A percentile compares a stretch with the other conserved stretches of the same genome.
Evolutionary conservation across 1,140 invertebrate genomes (phyloP).

Genomic region (Drosophila pseudoananassae): DNA sequence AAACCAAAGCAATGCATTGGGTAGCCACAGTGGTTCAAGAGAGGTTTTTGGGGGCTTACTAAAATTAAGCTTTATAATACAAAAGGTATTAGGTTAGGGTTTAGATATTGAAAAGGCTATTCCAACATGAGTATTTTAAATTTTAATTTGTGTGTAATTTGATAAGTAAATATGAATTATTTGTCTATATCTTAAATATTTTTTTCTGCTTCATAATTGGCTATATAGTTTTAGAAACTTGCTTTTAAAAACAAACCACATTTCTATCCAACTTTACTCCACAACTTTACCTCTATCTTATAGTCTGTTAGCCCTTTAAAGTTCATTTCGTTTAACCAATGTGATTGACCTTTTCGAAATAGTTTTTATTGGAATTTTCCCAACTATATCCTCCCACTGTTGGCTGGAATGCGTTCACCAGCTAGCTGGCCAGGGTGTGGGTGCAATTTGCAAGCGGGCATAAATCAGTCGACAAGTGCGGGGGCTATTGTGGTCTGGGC

Average conservation of each 20-base stretch:
- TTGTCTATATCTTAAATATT: too few species aligned
- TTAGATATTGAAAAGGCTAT: too few species aligned
- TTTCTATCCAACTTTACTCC: too few species aligned
- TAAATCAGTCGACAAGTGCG: conserved; percentile 77
- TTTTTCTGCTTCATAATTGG: too few species aligned
- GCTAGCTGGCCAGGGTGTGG: conserved; percentile 62
- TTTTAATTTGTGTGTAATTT: too few species aligned
- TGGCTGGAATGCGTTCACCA: conserved; percentile 69
- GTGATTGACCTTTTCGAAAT: conserved; percentile 1
- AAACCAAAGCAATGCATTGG: conserved; percentile 68
- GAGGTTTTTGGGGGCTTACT: background rate
- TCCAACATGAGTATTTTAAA: too few species aligned
- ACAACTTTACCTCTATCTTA: too few species aligned
- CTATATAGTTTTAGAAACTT: too few species aligned
- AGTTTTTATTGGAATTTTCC: conserved; percentile 3
- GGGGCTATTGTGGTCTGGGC: conserved; percentile 62
- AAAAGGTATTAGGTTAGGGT: too few species aligned
- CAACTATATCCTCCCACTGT: conserved; percentile 45
- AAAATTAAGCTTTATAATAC: background rate
- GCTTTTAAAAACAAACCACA: too few species aligned
- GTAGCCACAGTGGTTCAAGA: conserved; percentile 47
- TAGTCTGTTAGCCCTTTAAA: background rate
- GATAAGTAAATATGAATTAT: too few species aligned
- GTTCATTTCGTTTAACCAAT: background rate
- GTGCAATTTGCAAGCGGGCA: conserved; percentile 75